Evolutionary conservation across 2,797 vertebrate genomes (phyloP).

Genomic region (Platalea minor): DNA sequence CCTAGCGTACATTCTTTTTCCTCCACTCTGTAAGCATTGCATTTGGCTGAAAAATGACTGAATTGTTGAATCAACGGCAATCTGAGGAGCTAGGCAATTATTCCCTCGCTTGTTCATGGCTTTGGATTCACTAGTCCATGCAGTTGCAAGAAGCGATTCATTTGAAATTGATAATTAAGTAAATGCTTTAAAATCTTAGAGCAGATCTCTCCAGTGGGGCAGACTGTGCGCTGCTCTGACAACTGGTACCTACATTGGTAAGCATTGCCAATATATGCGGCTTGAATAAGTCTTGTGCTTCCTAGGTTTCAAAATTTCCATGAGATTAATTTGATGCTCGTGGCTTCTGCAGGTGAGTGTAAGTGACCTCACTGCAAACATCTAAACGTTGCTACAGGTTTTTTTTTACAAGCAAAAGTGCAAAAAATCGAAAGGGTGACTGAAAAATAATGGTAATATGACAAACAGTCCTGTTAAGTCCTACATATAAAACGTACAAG

Average conservation of each 20-base stretch:
- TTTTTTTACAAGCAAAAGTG: neutral
- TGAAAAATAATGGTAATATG: neutral
- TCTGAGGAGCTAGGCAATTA: neutral
- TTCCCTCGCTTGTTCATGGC: neutral
- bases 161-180: neutral
- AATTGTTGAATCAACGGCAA: fast-evolving
- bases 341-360: neutral
- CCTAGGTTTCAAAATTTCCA: neutral
- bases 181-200: neutral
- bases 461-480: neutral
- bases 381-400: fast-evolving
- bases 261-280: fast-evolving
- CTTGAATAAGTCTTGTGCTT: neutral
- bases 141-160: neutral
- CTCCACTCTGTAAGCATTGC: neutral
- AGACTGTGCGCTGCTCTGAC: neutral
- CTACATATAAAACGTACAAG: neutral
- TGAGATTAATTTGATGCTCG: neutral
- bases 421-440: neutral
- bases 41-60: neutral
- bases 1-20: neutral
- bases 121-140: neutral
- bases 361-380: fast-evolving
- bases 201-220: neutral
- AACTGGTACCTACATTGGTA: fast-evolving